Conservation (phyloP, 2,113 vertebrate genomes). For the Stomatorhinus ivindoensis region DNA sequence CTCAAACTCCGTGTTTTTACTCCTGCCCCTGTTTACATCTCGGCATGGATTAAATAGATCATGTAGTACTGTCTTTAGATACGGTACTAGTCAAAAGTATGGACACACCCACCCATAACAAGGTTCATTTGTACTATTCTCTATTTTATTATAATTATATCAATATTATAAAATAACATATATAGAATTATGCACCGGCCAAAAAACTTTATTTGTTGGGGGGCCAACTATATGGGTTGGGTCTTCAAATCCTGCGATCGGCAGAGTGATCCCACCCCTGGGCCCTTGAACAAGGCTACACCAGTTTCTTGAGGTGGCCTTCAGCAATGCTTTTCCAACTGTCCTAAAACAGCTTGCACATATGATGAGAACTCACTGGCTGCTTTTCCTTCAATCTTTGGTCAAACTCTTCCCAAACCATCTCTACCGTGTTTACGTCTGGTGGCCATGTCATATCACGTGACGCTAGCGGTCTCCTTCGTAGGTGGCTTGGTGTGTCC, state of each 20-base stretch:
- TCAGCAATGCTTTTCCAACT: not conserved
- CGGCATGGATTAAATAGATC: not conserved
- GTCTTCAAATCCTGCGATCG: not conserved
- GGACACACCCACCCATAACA: not conserved
- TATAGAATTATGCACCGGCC: not conserved
- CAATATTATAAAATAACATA: not conserved
- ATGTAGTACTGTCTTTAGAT: not conserved
- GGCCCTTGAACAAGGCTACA: not conserved
- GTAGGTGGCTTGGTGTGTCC: not conserved
- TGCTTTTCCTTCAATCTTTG: not conserved
- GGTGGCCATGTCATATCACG: not conserved
- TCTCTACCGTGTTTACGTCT: not conserved
- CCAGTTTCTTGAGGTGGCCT: not conserved
- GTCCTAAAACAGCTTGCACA: not conserved
- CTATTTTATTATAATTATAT: not conserved
- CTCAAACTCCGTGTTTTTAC: not conserved
- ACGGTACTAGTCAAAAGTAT: not conserved
- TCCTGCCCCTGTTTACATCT: not conserved
- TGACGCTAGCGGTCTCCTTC: not conserved
- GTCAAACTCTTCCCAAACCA: not conserved
- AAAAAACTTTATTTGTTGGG: not conserved
- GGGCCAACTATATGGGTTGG: not conserved
- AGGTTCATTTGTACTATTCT: not conserved
- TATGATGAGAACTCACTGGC: not conserved
- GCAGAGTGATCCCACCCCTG: not conserved